phyloP scores from a whole-genome alignment of 2,113 vertebrate genomes.

The Labrus mixtus region DNA sequence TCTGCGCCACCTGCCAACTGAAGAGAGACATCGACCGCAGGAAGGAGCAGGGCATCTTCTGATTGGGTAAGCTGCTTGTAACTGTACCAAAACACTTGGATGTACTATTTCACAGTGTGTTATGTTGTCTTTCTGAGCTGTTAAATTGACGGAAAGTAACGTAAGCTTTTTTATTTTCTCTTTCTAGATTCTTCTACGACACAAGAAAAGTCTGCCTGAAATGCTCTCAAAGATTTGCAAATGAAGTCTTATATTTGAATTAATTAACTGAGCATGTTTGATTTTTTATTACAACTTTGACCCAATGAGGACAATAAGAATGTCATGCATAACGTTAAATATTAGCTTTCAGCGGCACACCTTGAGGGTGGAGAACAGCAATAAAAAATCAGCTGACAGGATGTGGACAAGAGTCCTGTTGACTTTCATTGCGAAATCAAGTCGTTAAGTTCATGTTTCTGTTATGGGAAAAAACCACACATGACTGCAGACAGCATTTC shows the following conservation, averaged over 20 bases:
- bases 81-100: too few relatives aligned
- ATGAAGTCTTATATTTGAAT: not conserved
- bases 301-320: too few relatives aligned
- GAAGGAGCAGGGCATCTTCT: slow-evolving; percentile 80
- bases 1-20: slow-evolving; percentile 79
- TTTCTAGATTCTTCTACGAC: slow-evolving; percentile 1
- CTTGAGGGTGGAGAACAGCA: not conserved
- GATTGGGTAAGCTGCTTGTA: slow-evolving; percentile 12
- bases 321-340: not conserved
- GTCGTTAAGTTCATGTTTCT: not conserved
- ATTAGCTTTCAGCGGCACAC: not conserved
- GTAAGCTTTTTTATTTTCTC: not conserved
- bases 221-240: not conserved
- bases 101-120: too few relatives aligned
- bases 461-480: not conserved
- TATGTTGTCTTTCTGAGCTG: not conserved
- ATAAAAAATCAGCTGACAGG: not conserved
- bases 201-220: not conserved
- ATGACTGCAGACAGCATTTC: not conserved
- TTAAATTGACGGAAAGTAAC: not conserved
- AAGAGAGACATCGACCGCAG: slow-evolving; percentile 81
- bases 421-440: not conserved
- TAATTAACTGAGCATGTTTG: not conserved
- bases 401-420: not conserved
- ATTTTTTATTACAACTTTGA: not conserved